A percentile compares a stretch with the other conserved stretches of the same genome.
These are phyloP conservation scores for Julus scanicus DNA, from an alignment of 2,888 invertebrate species.

Conservation along the genomic window DNA sequence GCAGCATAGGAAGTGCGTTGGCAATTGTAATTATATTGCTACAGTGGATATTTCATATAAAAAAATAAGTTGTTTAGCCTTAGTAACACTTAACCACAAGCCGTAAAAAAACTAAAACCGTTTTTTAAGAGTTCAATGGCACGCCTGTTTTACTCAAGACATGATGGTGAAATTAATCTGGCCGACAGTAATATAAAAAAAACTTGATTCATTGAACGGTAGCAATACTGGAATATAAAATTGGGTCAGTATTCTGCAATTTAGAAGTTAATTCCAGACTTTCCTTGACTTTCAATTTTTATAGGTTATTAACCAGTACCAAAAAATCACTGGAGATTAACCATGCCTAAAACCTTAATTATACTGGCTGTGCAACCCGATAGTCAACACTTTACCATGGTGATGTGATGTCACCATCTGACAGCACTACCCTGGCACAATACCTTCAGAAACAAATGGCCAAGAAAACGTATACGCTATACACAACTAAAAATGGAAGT, in stretches of 20 bases:
- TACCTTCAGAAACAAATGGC: too few relatives aligned
- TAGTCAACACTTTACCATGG: too few relatives aligned
- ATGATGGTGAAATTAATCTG: not conserved
- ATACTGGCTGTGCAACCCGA: too few relatives aligned
- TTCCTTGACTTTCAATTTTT: slow-evolving; percentile 12
- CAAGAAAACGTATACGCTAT: too few relatives aligned
- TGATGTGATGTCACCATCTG: too few relatives aligned
- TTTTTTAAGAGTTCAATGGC: slow-evolving; percentile 29
- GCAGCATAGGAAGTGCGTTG: not conserved
- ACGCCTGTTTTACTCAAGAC: not conserved
- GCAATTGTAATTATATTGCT: not conserved
- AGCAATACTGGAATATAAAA: not conserved
- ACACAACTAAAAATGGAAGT: too few relatives aligned
- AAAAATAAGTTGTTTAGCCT: not conserved
- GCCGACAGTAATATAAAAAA: not conserved
- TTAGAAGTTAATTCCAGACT: not conserved
- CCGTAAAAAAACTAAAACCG: not conserved
- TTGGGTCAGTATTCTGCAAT: not conserved
- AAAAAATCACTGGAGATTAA: too few relatives aligned
- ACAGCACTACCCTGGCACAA: too few relatives aligned
- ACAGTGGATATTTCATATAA: not conserved
- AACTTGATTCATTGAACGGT: not conserved
- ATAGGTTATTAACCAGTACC: too few relatives aligned
- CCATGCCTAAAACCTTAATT: too few relatives aligned
- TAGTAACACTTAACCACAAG: not conserved